Conservation (phyloP, 2,888 invertebrate species). For the Falcaria lacertinaria region DNA sequence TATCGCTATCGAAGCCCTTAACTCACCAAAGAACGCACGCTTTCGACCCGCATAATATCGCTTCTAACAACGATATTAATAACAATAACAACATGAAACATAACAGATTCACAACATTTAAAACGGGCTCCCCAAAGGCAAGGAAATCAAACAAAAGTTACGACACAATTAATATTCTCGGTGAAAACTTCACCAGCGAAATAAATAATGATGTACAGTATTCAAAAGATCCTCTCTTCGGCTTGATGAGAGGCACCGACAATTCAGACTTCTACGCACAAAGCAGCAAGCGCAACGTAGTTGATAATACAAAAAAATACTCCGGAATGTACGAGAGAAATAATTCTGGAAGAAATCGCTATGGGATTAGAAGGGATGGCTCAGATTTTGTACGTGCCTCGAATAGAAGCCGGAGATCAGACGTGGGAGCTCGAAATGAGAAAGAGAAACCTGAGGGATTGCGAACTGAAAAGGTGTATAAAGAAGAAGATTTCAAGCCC, state of each 20-base stretch:
- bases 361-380: conserved; percentile 22
- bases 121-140: conserved; percentile 46
- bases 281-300: conserved; percentile 40
- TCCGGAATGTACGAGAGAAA: conserved; percentile 56
- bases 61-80: conserved; percentile 49
- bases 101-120: conserved; percentile 54
- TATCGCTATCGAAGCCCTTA: conserved; percentile 74
- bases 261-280: conserved; percentile 24
- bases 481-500: conserved; percentile 44
- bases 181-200: conserved; percentile 46
- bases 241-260: conserved; percentile 34
- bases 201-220: conserved; percentile 68
- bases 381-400: conserved; percentile 40
- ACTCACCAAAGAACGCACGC: conserved; percentile 74
- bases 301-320: conserved; percentile 40
- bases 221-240: conserved; percentile 61
- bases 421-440: conserved; percentile 26
- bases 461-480: conserved; percentile 13
- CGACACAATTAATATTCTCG: conserved; percentile 31
- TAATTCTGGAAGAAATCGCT: conserved; percentile 40
- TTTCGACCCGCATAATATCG: conserved; percentile 53
- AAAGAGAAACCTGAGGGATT: conserved; percentile 38
- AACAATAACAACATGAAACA: conserved; percentile 45
- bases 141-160: conserved; percentile 57
- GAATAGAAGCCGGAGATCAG: conserved; percentile 36